These are phyloP conservation scores for Amphiprion clarkii DNA, from an alignment of 2,797 vertebrate genomes.

Conservation along the genomic window DNA sequence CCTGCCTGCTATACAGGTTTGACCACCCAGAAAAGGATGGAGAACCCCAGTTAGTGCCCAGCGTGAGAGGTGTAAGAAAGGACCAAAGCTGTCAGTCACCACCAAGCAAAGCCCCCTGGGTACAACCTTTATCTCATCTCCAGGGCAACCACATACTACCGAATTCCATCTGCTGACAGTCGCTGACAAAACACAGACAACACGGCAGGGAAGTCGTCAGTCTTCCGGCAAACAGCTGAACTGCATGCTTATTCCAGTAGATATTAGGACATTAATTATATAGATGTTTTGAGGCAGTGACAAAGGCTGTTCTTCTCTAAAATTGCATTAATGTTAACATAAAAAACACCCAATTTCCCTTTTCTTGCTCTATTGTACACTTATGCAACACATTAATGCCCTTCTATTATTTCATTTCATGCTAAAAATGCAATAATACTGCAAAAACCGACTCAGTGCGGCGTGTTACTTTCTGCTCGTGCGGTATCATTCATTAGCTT, in stretches of 20 bases:
- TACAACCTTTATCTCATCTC: constrained; percentile 74
- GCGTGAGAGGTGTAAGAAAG: constrained; percentile 44
- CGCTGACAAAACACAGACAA: constrained; percentile 65
- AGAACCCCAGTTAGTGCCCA: constrained; percentile 45
- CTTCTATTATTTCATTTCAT: background rate
- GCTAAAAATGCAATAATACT: too few species aligned
- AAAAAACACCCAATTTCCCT: background rate
- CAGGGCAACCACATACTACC: constrained; percentile 75
- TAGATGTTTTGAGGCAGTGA: background rate
- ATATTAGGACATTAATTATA: background rate
- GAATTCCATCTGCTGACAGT: constrained; percentile 69
- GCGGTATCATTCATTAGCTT: background rate
- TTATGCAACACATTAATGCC: background rate
- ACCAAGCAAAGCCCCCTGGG: constrained; percentile 55
- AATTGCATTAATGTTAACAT: too few species aligned
- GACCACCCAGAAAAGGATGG: constrained; percentile 53
- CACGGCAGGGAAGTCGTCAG: constrained; percentile 45
- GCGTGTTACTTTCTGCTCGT: background rate
- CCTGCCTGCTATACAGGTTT: constrained; percentile 27
- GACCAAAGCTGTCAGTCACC: constrained; percentile 67
- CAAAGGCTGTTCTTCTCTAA: background rate
- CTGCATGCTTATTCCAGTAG: constrained; percentile 14
- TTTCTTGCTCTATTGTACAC: background rate
- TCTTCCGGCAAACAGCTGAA: constrained; percentile 11
- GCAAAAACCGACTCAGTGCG: background rate